Conservation (phyloP, 1,140 invertebrate species). For the Drosophila pachea region DNA sequence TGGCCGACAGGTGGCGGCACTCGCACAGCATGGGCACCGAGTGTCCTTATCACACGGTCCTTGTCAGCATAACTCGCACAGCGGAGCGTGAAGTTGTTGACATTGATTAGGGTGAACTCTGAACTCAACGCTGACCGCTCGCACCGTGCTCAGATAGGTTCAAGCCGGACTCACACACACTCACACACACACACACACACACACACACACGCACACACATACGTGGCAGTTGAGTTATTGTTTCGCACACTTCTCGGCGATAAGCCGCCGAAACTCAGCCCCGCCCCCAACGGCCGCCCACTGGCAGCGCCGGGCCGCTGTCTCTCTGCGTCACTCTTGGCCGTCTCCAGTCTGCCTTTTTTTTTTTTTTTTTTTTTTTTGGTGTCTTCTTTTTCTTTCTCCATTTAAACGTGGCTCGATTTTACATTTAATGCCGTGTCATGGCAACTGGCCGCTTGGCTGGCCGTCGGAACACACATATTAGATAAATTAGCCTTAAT, state of each 20-base stretch:
- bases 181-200: no score
- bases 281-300: not conserved
- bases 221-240: constrained; percentile 34
- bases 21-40: constrained; percentile 15
- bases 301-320: no score
- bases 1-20: constrained; percentile 44
- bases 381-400: not conserved
- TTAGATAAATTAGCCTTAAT: constrained; percentile 68
- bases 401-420: constrained; percentile 14
- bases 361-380: constrained; percentile 6
- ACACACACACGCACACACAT: constrained; percentile 7
- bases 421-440: constrained; percentile 55
- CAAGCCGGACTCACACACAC: not conserved
- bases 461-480: constrained; percentile 43
- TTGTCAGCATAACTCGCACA: constrained; percentile 50
- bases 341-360: constrained; percentile 9
- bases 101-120: constrained; percentile 66
- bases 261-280: constrained; percentile 35
- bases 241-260: constrained; percentile 47
- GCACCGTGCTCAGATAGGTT: constrained; percentile 2
- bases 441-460: constrained; percentile 44
- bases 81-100: constrained; percentile 68
- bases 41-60: constrained; percentile 42
- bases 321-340: constrained; percentile 3
- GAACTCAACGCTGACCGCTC: constrained; percentile 2